phyloP scores from a whole-genome alignment of 30 jellyfish, hydroid and myxozoan genomes.

The Rhopilema esculentum region DNA sequence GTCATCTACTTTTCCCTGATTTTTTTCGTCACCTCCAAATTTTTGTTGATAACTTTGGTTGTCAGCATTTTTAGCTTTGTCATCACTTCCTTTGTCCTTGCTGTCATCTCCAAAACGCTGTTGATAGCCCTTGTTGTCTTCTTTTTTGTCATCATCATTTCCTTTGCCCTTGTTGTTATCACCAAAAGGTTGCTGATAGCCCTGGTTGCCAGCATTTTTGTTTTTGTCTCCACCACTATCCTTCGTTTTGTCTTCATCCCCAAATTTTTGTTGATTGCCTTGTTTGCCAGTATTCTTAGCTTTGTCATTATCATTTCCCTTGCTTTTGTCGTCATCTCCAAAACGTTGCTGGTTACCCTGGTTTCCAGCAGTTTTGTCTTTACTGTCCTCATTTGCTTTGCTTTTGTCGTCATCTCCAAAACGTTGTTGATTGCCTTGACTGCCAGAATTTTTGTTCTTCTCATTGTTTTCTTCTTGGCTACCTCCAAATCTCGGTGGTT shows the following conservation, averaged over 20 bases:
- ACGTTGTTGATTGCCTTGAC: neutral
- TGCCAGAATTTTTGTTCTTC: neutral
- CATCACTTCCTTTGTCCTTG: neutral
- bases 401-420: neutral
- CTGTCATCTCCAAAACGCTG: neutral
- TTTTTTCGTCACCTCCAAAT: neutral
- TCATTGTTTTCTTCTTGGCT: neutral
- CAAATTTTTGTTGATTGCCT: slow-evolving; percentile 1
- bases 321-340: neutral
- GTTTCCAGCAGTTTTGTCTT: neutral
- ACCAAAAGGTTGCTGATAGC: slow-evolving; percentile 5
- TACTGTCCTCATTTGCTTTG: neutral
- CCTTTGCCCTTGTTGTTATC: neutral
- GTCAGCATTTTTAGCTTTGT: neutral
- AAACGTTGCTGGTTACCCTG: neutral
- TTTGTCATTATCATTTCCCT: neutral
- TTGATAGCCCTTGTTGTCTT: neutral
- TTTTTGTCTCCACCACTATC: neutral
- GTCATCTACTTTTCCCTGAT: neutral
- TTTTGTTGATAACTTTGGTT: slow-evolving; percentile 5
- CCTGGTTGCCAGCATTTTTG: slow-evolving; percentile 5
- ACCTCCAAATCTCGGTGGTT: neutral
- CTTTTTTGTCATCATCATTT: neutral
- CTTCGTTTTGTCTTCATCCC: neutral
- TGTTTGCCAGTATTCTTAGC: neutral